phyloP scores from a whole-genome alignment of 2,888 invertebrate species.

The Dorcus parallelipipedus region DNA sequence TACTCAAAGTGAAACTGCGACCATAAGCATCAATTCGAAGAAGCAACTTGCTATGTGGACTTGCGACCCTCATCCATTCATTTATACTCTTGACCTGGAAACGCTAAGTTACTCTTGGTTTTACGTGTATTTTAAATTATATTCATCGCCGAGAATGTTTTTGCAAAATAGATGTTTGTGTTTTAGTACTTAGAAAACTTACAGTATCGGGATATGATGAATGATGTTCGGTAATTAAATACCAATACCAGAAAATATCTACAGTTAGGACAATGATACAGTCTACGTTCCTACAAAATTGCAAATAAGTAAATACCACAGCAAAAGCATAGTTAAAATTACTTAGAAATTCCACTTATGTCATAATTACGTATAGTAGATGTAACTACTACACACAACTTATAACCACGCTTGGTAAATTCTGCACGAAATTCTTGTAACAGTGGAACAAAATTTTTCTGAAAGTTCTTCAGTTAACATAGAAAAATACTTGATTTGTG shows the following conservation, averaged over 20 bases:
- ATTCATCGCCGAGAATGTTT: too few species aligned
- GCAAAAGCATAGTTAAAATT: too few species aligned
- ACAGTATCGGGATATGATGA: slow-evolving; percentile 56
- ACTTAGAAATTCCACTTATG: slow-evolving; percentile 56
- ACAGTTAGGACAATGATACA: slow-evolving; percentile 70
- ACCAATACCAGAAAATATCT: slow-evolving; percentile 68
- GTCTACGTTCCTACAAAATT: slow-evolving; percentile 54
- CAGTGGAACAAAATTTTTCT: slow-evolving; percentile 46
- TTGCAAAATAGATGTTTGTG: too few species aligned
- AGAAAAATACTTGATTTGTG: too few species aligned
- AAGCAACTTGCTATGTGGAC: slow-evolving; percentile 59
- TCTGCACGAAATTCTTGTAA: slow-evolving; percentile 54
- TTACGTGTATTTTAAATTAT: too few species aligned
- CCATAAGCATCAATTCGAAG: slow-evolving; percentile 71
- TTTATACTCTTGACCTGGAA: slow-evolving; percentile 37
- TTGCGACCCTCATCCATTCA: slow-evolving; percentile 56
- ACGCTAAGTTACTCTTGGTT: too few species aligned
- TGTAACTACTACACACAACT: slow-evolving; percentile 60
- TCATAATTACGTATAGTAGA: slow-evolving; percentile 58
- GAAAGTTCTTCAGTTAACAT: neutral
- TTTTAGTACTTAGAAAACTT: too few species aligned
- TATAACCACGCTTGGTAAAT: slow-evolving; percentile 52
- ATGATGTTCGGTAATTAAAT: slow-evolving; percentile 61
- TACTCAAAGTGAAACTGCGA: slow-evolving; percentile 58
- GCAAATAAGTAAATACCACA: too few species aligned